Evolutionary conservation across 2,113 vertebrate genomes (phyloP), one percentile per base, ranked within the genome.

Genomic region (Etia nguti): DNA sequence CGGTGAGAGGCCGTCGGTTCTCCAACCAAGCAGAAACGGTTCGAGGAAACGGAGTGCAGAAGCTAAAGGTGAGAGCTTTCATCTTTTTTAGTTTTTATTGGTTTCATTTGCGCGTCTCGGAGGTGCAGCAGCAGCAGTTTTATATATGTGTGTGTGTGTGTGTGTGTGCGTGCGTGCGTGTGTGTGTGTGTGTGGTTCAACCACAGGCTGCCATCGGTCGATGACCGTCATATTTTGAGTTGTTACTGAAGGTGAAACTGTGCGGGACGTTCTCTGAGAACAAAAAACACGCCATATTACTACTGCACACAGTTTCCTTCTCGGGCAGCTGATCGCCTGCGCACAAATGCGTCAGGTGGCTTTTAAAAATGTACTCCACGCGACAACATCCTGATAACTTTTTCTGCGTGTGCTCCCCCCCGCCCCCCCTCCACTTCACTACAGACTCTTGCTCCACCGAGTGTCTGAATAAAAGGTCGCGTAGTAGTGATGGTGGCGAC

Each of bases 401-500:
- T 62, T 48, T 83, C 50, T 36, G 34, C 50, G 6, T 73, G 41
- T 22, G 36, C 36, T n/a, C 18, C 10, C 10, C 4, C 5, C 1
- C 1, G 0, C 16, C 8, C 31, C 3, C 7, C 8, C 18, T 10
- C 60, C 10, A 3, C 9, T 54, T 54, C 52, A 54, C 52, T 55
- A 65, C 92, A 95, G 95, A 80, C 90, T 9, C 80, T 70, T 94
- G 92, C 79, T 85, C 86, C 41, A 18, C 60, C 31, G 87, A 95
- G 90, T 82, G 96, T 91, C 96, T 91, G 94, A 97, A 94, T 89
- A 98, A 98, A 96, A 97, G 95, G 95, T 94, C 96, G 91, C 97
- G 95, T 48, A 79, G 88, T 95, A 96, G 96, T 91, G 95, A 95
- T 48, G 87, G 96, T 92, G 95, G 95, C 46, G 87, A 90, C 5